Percentiles rank a stretch among this genome's conserved stretches.
Conservation (phyloP, 2,888 invertebrate genomes). For the Cantharis rustica region DNA sequence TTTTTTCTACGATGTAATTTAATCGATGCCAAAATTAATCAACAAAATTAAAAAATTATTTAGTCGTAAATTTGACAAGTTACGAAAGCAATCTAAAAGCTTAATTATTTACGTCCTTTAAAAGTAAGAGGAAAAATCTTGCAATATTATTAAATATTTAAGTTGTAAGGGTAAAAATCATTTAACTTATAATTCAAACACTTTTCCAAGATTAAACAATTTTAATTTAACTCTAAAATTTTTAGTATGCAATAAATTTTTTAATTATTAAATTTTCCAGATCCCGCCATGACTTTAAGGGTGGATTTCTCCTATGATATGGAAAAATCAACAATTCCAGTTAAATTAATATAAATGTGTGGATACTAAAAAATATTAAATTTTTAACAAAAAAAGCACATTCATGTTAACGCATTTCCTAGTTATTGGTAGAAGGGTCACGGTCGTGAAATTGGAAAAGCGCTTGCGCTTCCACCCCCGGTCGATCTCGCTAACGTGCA, state of each 20-base stretch:
- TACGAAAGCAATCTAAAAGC: neutral
- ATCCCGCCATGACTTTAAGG: neutral
- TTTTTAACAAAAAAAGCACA: constrained; percentile 25
- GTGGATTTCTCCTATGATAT: neutral
- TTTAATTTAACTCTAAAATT: neutral
- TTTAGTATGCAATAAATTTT: neutral
- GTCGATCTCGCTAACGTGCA: constrained; percentile 31
- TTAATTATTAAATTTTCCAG: neutral
- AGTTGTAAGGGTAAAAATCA: neutral
- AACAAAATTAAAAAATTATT: neutral
- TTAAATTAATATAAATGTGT: neutral
- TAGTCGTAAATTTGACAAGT: neutral
- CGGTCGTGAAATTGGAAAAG: constrained; percentile 28
- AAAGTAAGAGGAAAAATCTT: neutral
- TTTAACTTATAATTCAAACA: neutral
- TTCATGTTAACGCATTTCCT: constrained; percentile 53
- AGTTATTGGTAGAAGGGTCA: constrained; percentile 45
- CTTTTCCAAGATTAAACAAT: neutral
- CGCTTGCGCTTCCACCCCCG: constrained; percentile 28
- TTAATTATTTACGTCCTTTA: neutral
- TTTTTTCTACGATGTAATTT: neutral
- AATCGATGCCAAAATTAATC: neutral
- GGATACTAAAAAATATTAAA: constrained; percentile 1
- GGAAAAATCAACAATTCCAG: neutral
- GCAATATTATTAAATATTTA: neutral